phyloP scores from a whole-genome alignment of 2,113 vertebrate genomes.

The Rhipidura dahli region DNA sequence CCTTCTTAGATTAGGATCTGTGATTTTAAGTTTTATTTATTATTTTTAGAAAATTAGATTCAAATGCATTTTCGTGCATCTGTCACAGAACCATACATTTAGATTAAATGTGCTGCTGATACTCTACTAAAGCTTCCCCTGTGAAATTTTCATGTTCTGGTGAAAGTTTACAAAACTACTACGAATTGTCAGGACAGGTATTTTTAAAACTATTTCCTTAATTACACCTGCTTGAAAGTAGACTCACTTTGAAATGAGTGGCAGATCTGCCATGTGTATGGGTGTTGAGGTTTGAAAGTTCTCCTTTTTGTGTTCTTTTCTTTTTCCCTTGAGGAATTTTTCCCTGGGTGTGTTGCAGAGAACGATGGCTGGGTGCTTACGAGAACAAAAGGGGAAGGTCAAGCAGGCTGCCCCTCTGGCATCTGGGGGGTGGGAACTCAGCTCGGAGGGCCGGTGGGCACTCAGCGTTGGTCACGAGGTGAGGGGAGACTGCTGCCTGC shows the following conservation, averaged over 20 bases:
- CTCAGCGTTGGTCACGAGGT: too few species aligned
- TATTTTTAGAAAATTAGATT: not conserved
- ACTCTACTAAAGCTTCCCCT: not conserved
- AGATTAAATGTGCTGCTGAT: not conserved
- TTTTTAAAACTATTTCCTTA: not conserved
- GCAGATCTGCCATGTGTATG: not conserved
- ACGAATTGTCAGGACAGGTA: not conserved
- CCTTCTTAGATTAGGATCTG: not conserved
- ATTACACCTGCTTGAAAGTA: not conserved
- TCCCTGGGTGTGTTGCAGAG: too few species aligned
- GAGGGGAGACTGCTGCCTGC: too few species aligned
- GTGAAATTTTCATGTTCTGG: not conserved
- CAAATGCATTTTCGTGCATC: not conserved
- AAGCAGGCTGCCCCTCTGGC: too few species aligned
- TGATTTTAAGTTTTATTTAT: not conserved
- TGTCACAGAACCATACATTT: not conserved
- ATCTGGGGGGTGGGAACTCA: too few species aligned
- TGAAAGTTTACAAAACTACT: not conserved
- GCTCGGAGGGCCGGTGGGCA: too few species aligned
- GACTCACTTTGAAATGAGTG: not conserved
- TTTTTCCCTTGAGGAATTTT: too few species aligned
- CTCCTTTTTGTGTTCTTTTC: too few species aligned
- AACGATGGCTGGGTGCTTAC: too few species aligned
- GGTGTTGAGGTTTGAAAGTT: too few species aligned
- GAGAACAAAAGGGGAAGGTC: too few species aligned